Evolutionary conservation across 2,888 invertebrate species (phyloP).

Genomic region (Panzeria rudis): DNA sequence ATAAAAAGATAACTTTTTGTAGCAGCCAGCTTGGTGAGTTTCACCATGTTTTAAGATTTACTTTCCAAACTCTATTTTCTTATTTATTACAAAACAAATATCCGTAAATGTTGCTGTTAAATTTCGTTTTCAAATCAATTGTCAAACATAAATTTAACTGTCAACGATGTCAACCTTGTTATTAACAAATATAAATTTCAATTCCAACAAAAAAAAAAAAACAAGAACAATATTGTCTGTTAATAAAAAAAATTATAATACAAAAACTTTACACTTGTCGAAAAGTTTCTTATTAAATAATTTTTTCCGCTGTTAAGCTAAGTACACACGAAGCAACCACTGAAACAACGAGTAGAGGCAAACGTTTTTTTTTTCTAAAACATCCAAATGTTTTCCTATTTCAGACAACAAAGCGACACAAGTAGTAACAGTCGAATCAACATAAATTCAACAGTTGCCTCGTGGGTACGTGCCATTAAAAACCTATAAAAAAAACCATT

Average conservation of each 20-base stretch:
- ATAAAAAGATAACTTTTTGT: no score
- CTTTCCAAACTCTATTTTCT: background rate
- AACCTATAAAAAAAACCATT: background rate
- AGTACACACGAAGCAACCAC: background rate
- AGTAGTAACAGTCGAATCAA: no score
- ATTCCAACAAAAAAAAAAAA: conserved; percentile 20
- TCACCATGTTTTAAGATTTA: background rate
- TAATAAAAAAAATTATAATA: conserved; percentile 46
- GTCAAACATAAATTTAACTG: conserved; percentile 63
- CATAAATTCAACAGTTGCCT: background rate
- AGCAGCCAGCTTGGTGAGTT: no score
- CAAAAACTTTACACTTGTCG: conserved; percentile 64
- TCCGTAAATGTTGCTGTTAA: background rate
- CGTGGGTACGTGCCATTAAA: background rate
- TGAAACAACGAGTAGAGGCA: background rate
- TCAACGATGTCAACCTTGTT: conserved; percentile 66
- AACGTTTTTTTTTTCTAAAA: no score
- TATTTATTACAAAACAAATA: background rate
- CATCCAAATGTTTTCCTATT: no score
- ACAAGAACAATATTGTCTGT: conserved; percentile 40
- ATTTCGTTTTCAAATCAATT: conserved; percentile 44
- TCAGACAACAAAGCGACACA: no score
- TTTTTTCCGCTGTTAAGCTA: background rate
- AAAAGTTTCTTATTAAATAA: conserved; percentile 50
- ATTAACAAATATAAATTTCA: conserved; percentile 68